phyloP scores from a whole-genome alignment of 2,113 vertebrate species.

The Cinclus cinclus region DNA sequence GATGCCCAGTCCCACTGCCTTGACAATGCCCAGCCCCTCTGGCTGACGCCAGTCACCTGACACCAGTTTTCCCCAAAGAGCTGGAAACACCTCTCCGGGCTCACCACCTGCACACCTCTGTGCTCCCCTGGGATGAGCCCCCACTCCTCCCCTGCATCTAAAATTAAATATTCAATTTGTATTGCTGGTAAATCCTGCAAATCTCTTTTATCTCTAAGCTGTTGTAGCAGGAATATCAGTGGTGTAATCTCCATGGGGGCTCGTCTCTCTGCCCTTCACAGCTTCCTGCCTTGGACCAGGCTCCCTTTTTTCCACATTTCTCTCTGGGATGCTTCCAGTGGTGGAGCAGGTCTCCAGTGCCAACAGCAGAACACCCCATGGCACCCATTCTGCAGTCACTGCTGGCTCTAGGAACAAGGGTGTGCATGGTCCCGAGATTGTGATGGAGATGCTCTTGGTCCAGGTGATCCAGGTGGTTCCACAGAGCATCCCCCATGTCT shows the following conservation, averaged over 20 bases:
- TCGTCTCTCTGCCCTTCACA: not conserved
- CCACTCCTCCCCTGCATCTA: not conserved
- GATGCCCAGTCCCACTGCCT: accelerated
- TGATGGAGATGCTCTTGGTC: not conserved
- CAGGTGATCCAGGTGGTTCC: not conserved
- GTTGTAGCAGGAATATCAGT: not conserved
- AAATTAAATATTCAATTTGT: slow-evolving; percentile 56
- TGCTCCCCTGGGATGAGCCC: not conserved
- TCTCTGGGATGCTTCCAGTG: not conserved
- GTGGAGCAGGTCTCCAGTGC: accelerated
- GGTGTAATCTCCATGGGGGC: slow-evolving; percentile 14
- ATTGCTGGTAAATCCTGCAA: slow-evolving; percentile 54
- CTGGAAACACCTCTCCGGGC: accelerated
- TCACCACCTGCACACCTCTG: not conserved
- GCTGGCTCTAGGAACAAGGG: accelerated
- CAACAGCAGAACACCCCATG: not conserved
- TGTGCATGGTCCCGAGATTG: accelerated
- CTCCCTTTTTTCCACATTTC: not conserved
- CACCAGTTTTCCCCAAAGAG: accelerated
- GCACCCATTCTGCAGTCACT: accelerated
- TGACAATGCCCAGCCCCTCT: not conserved
- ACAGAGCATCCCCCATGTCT: not conserved
- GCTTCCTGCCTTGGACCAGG: accelerated
- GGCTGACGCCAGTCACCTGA: not conserved
- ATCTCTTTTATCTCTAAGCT: slow-evolving; percentile 60